Conservation (phyloP, 2,888 invertebrate genomes). For the Dasysyrphus tricinctus region DNA sequence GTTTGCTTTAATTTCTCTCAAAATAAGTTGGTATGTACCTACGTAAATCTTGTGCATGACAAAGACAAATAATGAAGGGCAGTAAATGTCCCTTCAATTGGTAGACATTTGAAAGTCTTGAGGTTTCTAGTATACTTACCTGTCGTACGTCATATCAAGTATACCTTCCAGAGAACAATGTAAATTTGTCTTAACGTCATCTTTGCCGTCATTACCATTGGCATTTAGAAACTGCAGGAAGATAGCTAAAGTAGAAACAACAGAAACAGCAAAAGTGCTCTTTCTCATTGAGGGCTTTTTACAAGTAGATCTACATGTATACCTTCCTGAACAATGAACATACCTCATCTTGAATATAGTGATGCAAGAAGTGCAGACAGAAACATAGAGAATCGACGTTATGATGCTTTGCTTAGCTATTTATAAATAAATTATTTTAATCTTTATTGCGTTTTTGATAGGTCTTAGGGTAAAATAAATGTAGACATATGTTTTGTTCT, state of each 20-base stretch:
- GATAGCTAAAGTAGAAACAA: not conserved
- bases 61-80: slow-evolving; percentile 11
- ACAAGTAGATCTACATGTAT: too few species aligned
- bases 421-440: too few species aligned
- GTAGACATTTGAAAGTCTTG: slow-evolving; percentile 41
- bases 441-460: too few species aligned
- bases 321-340: too few species aligned
- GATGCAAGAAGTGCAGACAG: too few species aligned
- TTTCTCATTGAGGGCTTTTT: not conserved
- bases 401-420: too few species aligned
- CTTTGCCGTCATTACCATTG: slow-evolving; percentile 33
- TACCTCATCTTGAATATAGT: too few species aligned
- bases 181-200: slow-evolving; percentile 40
- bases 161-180: too few species aligned
- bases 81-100: slow-evolving; percentile 9
- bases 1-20: not conserved
- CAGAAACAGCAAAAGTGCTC: slow-evolving; percentile 19
- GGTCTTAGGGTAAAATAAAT: too few species aligned
- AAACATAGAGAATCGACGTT: too few species aligned
- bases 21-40: too few species aligned
- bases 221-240: not conserved
- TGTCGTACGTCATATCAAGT: not conserved
- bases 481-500: too few species aligned
- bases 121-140: not conserved
- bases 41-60: not conserved